Conservation (phyloP, 2,888 invertebrate species). For the Synanthedon formicaeformis region DNA sequence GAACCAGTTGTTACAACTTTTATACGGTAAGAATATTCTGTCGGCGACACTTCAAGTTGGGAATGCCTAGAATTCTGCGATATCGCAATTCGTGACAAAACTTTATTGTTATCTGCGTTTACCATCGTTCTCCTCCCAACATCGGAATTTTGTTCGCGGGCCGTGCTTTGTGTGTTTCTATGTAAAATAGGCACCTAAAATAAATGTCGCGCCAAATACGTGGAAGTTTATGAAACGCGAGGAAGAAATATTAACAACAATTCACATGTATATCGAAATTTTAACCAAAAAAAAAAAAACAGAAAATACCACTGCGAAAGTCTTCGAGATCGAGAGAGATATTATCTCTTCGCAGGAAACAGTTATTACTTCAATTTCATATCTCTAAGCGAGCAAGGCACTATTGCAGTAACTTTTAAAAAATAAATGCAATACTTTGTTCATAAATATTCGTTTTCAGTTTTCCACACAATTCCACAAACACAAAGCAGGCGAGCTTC, state of each 20-base stretch:
- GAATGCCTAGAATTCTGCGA: constrained; percentile 18
- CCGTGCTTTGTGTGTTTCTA: constrained; percentile 11
- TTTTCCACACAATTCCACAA: not conserved
- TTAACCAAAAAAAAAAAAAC: too few species aligned
- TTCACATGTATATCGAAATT: too few species aligned
- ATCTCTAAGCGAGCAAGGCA: not conserved
- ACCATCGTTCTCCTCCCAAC: constrained; percentile 4
- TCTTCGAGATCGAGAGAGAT: too few species aligned
- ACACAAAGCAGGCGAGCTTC: not conserved
- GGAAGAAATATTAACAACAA: not conserved
- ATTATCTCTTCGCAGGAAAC: not conserved
- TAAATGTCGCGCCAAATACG: not conserved
- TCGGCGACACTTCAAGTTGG: constrained; percentile 18
- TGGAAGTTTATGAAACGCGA: not conserved
- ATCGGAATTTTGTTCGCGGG: constrained; percentile 10
- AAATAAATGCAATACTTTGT: not conserved
- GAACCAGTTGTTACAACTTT: constrained; percentile 23
- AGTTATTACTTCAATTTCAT: not conserved
- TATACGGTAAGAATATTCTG: constrained; percentile 17
- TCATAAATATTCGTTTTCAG: not conserved
- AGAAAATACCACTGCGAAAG: too few species aligned
- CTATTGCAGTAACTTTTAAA: not conserved
- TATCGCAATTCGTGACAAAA: constrained; percentile 17
- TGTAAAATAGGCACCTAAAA: not conserved
- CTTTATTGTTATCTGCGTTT: constrained; percentile 19